Conservation (phyloP, 2,888 invertebrate species). For the Blera fallax region DNA sequence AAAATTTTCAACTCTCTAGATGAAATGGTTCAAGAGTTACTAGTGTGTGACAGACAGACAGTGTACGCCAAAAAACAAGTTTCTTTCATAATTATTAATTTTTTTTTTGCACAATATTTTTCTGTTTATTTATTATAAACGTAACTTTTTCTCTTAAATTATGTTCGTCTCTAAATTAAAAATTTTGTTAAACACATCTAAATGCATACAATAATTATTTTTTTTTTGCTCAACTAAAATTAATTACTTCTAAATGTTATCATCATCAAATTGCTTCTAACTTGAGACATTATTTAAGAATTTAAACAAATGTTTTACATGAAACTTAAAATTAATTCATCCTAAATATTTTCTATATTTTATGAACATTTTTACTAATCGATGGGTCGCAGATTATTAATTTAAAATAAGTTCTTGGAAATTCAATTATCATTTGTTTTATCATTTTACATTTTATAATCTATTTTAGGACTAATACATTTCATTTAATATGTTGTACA, state of each 20-base stretch:
- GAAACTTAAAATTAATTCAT: background rate
- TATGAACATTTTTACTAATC: slow-evolving; percentile 6
- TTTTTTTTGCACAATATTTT: background rate
- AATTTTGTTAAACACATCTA: slow-evolving; percentile 13
- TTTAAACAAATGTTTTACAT: background rate
- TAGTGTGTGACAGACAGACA: no score
- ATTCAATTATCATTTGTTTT: background rate
- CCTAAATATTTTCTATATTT: background rate
- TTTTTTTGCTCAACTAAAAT: background rate
- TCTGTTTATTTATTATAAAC: background rate
- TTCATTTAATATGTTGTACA: background rate
- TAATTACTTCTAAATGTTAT: background rate
- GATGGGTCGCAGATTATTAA: slow-evolving; percentile 13
- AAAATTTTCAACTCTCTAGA: no score
- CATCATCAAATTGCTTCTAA: slow-evolving; percentile 5
- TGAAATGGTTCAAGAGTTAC: no score
- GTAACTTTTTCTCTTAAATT: slow-evolving; percentile 1
- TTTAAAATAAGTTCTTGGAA: background rate
- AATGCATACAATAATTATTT: background rate
- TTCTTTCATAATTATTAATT: background rate
- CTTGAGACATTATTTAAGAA: background rate
- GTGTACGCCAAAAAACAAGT: background rate
- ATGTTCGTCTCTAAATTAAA: slow-evolving; percentile 8
- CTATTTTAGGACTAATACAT: background rate
- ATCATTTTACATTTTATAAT: background rate